These are phyloP conservation scores for Orthosia cruda DNA, from an alignment of 2,888 invertebrate species.

Conservation along the genomic window DNA sequence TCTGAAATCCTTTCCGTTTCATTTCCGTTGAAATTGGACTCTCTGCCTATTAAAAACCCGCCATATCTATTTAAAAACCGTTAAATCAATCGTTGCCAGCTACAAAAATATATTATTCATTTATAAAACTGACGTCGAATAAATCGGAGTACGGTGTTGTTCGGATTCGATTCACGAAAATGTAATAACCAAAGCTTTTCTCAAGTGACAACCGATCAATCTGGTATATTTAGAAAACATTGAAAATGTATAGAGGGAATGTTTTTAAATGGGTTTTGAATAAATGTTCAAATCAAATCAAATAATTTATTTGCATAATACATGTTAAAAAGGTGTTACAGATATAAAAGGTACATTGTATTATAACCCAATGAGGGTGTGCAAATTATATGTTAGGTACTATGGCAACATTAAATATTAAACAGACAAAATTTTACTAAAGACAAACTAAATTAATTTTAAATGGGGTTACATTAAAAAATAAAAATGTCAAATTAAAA, in stretches of 20 bases:
- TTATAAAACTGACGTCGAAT: conserved; percentile 32
- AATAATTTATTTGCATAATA: no score
- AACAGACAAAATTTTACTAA: no score
- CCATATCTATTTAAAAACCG: conserved; percentile 24
- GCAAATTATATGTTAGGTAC: no score
- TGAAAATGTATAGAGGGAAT: conserved; percentile 4
- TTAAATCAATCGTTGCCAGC: conserved; percentile 17
- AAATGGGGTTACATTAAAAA: no score
- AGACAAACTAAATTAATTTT: no score
- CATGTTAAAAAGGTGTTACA: no score
- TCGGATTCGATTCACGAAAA: conserved; percentile 13
- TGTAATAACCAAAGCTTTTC: conserved; percentile 21
- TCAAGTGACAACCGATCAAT: conserved; percentile 47
- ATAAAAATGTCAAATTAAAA: no score
- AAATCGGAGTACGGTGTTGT: conserved; percentile 34
- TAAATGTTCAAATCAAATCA: no score
- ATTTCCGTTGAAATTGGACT: not conserved
- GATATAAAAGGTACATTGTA: no score
- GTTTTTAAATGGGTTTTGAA: not conserved
- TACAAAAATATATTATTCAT: conserved; percentile 40
- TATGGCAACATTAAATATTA: no score
- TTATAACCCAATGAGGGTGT: no score
- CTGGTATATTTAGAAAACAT: conserved; percentile 14
- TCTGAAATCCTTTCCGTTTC: no score
- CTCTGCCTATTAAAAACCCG: not conserved